These are phyloP conservation scores for Emydura subglobosa DNA, from an alignment of 2,113 vertebrate species.

Conservation along the genomic window DNA sequence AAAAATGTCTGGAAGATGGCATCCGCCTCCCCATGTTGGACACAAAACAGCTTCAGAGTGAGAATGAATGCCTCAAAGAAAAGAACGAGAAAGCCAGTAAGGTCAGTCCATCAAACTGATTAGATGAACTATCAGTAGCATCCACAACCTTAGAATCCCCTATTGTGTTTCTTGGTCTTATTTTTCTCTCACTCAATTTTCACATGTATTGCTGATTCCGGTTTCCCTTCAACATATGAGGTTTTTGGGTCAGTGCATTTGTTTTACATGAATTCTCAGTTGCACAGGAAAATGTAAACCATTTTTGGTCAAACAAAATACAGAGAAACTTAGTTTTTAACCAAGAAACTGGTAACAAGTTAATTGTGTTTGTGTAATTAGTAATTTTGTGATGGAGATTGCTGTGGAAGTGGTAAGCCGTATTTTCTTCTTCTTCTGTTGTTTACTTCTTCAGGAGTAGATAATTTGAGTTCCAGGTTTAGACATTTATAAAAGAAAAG, in stretches of 20 bases:
- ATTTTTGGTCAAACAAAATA: neutral
- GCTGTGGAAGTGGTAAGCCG: neutral
- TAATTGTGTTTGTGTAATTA: neutral
- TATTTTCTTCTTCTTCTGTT: neutral
- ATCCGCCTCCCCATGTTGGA: constrained; percentile 92
- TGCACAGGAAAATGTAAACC: neutral
- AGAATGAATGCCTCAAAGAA: constrained; percentile 87
- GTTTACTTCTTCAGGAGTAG: neutral
- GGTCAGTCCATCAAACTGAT: constrained; percentile 75
- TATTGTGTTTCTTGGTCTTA: neutral
- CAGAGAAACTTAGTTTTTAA: neutral
- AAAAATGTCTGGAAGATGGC: constrained; percentile 94
- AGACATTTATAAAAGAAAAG: neutral
- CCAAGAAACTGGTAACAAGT: neutral
- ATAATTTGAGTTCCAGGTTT: neutral
- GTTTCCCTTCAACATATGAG: neutral
- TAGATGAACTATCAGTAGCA: neutral
- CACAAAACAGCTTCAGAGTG: constrained; percentile 90
- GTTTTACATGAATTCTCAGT: neutral
- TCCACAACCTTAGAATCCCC: neutral
- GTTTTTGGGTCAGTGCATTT: neutral
- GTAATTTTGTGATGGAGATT: neutral
- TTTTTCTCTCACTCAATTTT: neutral
- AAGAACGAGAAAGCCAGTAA: constrained; percentile 86
- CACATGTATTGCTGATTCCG: neutral